Base-by-base conservation (phyloP, 2,113 vertebrate genomes). In the Gavialis gangeticus region DNA sequence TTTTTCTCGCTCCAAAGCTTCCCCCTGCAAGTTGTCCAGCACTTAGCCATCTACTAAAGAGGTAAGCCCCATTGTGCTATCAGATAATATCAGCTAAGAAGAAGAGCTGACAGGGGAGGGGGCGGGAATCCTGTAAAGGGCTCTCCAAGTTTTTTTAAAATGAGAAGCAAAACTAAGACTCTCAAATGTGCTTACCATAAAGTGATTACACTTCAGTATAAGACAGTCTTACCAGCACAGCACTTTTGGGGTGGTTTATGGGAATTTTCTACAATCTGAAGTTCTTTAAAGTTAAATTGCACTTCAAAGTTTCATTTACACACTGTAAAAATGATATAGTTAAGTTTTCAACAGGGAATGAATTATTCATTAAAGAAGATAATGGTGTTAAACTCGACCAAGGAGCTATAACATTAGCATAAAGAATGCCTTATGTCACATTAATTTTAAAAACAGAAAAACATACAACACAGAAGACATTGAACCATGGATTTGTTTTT, bases 321-420 rank as follows among this genome's bases (percentile, higher is more conserved):
- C 94, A 95, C 94, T 96, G 97, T 97, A 98, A 98, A 98, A 98
- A 98, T 98, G 97, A 98, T 98, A 97, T 96, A 97, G 95, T 97
- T 98, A 98, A 97, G 93, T 98, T 97, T 97, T 98, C 97, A 98
- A 97, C 94, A 91, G 89, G 94, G 93, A 97, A 97, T 98, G 98
- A 98, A 98, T 98, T 98, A 98, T 98, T 98, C 98, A 98, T 98
- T 98, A 97, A 97, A 96, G 87, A 93, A 97, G 97, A 98, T 98
- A 98, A 98, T 97, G 95, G 97, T 91, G 93, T 97, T 98, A 98
- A 97, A 91, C 96, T 95, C 95, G 0, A 97, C 96, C 95, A 97
- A 97, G 97, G 96, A 98, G 96, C 96, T 97, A 96, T 98, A 98
- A 98, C 85, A 98, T 98, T 98, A 98, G 96, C 98, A 98, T 98